Conservation (phyloP, 2,888 invertebrate species). For the Galerucella pusilla region DNA sequence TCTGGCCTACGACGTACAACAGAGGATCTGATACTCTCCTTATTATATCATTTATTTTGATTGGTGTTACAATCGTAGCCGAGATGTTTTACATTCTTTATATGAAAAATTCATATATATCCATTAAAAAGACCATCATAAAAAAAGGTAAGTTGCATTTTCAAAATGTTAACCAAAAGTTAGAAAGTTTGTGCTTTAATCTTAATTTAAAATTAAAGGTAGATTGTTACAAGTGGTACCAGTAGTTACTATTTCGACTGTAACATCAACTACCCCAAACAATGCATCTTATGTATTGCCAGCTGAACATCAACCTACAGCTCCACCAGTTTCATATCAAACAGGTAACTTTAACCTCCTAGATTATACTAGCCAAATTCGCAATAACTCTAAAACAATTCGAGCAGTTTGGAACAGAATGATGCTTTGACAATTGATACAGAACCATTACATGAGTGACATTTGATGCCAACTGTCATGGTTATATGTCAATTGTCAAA, state of each 20-base stretch:
- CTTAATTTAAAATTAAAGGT: slow-evolving; percentile 37
- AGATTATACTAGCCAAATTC: no score
- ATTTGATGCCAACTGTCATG: no score
- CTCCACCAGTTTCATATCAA: neutral
- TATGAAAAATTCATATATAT: slow-evolving; percentile 23
- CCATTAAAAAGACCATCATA: slow-evolving; percentile 39
- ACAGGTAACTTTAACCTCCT: slow-evolving; percentile 18
- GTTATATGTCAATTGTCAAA: no score
- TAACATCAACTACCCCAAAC: slow-evolving; percentile 20
- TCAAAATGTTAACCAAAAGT: neutral
- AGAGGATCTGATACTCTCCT: slow-evolving; percentile 4
- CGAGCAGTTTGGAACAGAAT: no score
- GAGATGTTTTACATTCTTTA: slow-evolving; percentile 37
- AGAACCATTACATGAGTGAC: no score
- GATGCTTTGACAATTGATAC: no score
- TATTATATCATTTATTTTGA: slow-evolving; percentile 29
- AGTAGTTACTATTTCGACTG: slow-evolving; percentile 42
- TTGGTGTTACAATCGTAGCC: slow-evolving; percentile 28
- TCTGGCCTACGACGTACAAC: neutral
- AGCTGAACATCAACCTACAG: neutral
- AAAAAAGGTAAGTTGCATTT: slow-evolving; percentile 37
- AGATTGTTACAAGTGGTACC: slow-evolving; percentile 45
- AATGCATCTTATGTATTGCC: slow-evolving; percentile 1
- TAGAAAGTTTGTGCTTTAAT: neutral
- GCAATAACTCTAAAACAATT: no score